phyloP scores from a whole-genome alignment of 2,797 vertebrate genomes.

The Micrastur ruficollis region DNA sequence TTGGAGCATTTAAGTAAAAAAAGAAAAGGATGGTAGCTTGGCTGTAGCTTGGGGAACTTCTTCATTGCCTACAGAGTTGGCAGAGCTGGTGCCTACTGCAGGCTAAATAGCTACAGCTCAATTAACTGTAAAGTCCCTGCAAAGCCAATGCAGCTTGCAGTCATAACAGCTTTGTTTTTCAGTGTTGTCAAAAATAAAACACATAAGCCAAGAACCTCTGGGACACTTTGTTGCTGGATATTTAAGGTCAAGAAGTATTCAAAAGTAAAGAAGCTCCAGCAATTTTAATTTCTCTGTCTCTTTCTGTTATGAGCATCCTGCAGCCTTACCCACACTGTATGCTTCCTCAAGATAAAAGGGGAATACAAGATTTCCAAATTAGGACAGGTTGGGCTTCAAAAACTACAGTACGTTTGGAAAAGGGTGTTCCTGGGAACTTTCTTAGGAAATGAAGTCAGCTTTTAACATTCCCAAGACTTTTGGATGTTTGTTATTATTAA shows the following conservation, averaged over 20 bases:
- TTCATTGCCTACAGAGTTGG: neutral
- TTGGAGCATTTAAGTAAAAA: neutral
- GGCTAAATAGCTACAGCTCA: slow-evolving; percentile 10
- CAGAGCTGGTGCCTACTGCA: neutral
- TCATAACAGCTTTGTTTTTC: neutral
- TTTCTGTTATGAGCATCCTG: neutral
- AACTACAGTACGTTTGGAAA: neutral
- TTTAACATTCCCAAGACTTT: neutral
- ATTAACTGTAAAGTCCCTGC: slow-evolving; percentile 3
- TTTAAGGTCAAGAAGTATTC: slow-evolving; percentile 23
- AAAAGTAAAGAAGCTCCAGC: neutral
- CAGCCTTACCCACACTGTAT: neutral
- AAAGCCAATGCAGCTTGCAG: neutral
- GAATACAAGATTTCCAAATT: neutral
- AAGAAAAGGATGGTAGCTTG: neutral
- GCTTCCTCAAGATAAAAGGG: neutral
- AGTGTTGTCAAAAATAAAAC: slow-evolving; percentile 35
- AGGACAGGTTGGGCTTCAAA: neutral
- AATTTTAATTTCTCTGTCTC: neutral
- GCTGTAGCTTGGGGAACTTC: neutral
- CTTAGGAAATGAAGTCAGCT: neutral
- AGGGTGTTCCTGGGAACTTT: neutral
- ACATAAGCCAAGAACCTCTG: neutral
- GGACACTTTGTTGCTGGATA: neutral
- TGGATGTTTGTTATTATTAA: neutral